Conservation (phyloP, 2,113 vertebrate species). For the Alligator sinensis region DNA sequence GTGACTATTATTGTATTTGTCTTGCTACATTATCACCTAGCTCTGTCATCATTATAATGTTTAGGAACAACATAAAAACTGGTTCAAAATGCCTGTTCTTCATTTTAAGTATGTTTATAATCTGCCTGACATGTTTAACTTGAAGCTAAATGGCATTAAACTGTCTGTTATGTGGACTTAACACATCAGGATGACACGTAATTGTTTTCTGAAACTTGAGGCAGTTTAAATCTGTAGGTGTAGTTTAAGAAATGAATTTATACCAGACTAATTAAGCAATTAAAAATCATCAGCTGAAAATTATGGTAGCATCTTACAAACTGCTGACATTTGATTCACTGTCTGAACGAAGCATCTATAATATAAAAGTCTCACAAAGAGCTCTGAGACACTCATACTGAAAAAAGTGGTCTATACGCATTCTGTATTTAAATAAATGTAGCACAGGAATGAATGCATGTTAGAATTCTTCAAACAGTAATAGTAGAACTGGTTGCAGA, state of each 20-base stretch:
- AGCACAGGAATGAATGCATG: not conserved
- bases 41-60: not conserved
- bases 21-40: not conserved
- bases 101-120: not conserved
- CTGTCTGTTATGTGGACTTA: conserved; percentile 11
- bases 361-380: conserved; percentile 23
- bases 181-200: not conserved
- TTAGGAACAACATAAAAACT: not conserved
- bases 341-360: not conserved
- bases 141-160: conserved; percentile 19
- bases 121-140: not conserved
- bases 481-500: not conserved
- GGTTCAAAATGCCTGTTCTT: conserved; percentile 23
- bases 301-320: not conserved
- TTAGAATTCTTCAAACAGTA: not conserved
- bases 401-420: not conserved
- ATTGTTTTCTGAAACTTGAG: conserved; percentile 30
- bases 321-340: conserved; percentile 23
- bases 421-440: not conserved
- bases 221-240: not conserved
- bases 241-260: conserved; percentile 32
- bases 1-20: not conserved
- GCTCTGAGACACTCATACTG: not conserved
- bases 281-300: conserved; percentile 29
- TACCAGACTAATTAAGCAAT: not conserved